Percentiles rank a stretch among this genome's conserved stretches.
These are phyloP conservation scores for Drosophila sordidapex DNA, from an alignment of 2,888 invertebrate genomes.

Conservation along the genomic window DNA sequence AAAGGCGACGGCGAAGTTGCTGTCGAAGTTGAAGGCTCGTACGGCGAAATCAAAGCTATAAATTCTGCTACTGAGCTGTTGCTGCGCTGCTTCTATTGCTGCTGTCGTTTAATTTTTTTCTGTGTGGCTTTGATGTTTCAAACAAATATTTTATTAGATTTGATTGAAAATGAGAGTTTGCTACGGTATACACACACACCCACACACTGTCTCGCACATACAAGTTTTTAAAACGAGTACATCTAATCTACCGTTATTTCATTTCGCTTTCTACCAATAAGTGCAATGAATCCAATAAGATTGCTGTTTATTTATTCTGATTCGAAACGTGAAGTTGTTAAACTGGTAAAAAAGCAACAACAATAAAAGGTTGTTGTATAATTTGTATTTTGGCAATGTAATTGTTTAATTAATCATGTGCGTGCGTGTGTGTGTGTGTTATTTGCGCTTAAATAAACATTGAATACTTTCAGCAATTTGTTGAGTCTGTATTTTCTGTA, in stretches of 20 bases:
- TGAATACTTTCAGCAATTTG: conserved; percentile 58
- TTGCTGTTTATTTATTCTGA: conserved; percentile 14
- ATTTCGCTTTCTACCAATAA: conserved; percentile 1
- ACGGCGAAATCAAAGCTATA: conserved; percentile 50
- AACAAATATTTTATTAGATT: conserved; percentile 62
- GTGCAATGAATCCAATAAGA: conserved; percentile 22
- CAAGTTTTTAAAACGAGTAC: conserved; percentile 9
- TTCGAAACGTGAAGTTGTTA: conserved; percentile 8
- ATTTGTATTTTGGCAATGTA: conserved; percentile 44
- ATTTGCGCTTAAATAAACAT: conserved; percentile 72
- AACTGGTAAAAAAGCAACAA: conserved; percentile 14
- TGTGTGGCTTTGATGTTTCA: conserved; percentile 66
- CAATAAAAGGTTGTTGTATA: conserved; percentile 12
- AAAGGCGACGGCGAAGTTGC: conserved; percentile 4
- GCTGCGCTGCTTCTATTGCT: conserved; percentile 18
- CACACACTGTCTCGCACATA: conserved; percentile 8
- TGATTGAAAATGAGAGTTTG: conserved; percentile 59
- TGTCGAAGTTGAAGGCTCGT: conserved; percentile 40
- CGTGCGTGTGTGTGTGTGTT: conserved; percentile 16
- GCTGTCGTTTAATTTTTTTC: conserved; percentile 19
- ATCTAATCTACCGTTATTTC: conserved; percentile 18
- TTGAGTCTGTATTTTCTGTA: conserved; percentile 43
- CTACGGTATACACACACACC: conserved; percentile 7
- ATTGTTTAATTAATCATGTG: conserved; percentile 62
- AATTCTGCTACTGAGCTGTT: conserved; percentile 31